Conservation (phyloP, 2,797 vertebrate genomes). For the Bradypodion pumilum region DNA sequence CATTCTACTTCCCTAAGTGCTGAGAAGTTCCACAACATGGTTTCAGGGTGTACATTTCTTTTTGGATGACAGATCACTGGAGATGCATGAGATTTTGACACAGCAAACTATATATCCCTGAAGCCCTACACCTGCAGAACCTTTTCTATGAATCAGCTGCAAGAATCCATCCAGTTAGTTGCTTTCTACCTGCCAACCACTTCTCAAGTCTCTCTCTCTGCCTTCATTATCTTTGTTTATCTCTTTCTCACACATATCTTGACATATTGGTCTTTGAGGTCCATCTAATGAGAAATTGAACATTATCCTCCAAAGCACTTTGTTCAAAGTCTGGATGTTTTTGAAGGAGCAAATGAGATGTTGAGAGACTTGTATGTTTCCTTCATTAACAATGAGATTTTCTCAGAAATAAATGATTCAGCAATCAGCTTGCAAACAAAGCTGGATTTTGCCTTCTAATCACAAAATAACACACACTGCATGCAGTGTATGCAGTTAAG, state of each 20-base stretch:
- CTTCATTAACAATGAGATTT: too few species aligned
- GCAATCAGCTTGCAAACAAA: too few species aligned
- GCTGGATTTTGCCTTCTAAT: too few species aligned
- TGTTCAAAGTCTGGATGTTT: not conserved
- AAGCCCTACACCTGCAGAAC: not conserved
- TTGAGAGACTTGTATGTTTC: too few species aligned
- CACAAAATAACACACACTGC: too few species aligned
- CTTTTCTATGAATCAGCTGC: not conserved
- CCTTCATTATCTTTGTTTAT: not conserved
- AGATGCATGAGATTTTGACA: not conserved
- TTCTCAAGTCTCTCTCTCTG: not conserved
- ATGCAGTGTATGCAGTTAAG: too few species aligned
- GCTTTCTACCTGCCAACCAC: not conserved
- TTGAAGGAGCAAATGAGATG: not conserved
- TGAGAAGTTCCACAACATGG: not conserved
- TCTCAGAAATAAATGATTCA: too few species aligned
- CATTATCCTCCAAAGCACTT: not conserved
- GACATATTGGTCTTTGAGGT: not conserved
- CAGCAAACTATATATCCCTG: not conserved
- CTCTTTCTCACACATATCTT: not conserved
- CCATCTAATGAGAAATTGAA: not conserved
- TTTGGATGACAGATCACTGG: not conserved
- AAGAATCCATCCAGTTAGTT: not conserved
- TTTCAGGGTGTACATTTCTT: conserved; percentile 2
- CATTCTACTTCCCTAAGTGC: not conserved